Conservation (phyloP, 2,888 invertebrate species). For the Gymnocheta viridis region DNA sequence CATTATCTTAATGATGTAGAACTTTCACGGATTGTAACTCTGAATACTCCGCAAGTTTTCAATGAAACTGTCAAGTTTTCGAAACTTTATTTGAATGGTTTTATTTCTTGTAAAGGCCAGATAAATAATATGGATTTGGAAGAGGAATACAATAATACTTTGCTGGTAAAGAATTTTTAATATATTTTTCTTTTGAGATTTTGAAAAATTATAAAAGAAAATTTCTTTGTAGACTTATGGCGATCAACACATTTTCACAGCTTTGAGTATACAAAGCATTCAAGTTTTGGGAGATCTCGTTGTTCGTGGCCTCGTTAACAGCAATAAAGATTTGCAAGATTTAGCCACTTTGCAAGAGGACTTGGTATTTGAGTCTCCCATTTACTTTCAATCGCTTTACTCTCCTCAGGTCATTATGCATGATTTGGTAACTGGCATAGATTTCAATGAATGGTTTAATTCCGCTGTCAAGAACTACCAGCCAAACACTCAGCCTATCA, state of each 20-base stretch:
- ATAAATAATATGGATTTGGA: slow-evolving; percentile 82
- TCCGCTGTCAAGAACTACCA: slow-evolving; percentile 78
- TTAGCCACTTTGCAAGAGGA: slow-evolving; percentile 79
- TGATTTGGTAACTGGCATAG: slow-evolving; percentile 79
- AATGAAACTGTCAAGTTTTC: slow-evolving; percentile 78
- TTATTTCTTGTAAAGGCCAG: slow-evolving; percentile 73
- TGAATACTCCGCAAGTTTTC: slow-evolving; percentile 82
- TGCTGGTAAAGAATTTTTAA: slow-evolving; percentile 82
- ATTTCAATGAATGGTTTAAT: slow-evolving; percentile 82
- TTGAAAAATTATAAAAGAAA: slow-evolving; percentile 69
- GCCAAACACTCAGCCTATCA: slow-evolving; percentile 80
- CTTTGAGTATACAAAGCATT: slow-evolving; percentile 80
- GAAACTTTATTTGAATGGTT: slow-evolving; percentile 78
- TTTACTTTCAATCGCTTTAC: slow-evolving; percentile 76
- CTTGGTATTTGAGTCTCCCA: slow-evolving; percentile 75
- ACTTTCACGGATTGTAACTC: slow-evolving; percentile 82
- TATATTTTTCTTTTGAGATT: slow-evolving; percentile 20
- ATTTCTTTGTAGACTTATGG: slow-evolving; percentile 74
- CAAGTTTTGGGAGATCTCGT: slow-evolving; percentile 78
- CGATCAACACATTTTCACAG: slow-evolving; percentile 81
- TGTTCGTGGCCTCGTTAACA: slow-evolving; percentile 79
- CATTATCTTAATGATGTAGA: slow-evolving; percentile 82
- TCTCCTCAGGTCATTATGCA: slow-evolving; percentile 74
- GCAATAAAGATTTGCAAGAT: slow-evolving; percentile 77
- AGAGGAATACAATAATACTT: slow-evolving; percentile 82